phyloP scores from a whole-genome alignment of 1,140 invertebrate species.

The Scaptomyza graminum region DNA sequence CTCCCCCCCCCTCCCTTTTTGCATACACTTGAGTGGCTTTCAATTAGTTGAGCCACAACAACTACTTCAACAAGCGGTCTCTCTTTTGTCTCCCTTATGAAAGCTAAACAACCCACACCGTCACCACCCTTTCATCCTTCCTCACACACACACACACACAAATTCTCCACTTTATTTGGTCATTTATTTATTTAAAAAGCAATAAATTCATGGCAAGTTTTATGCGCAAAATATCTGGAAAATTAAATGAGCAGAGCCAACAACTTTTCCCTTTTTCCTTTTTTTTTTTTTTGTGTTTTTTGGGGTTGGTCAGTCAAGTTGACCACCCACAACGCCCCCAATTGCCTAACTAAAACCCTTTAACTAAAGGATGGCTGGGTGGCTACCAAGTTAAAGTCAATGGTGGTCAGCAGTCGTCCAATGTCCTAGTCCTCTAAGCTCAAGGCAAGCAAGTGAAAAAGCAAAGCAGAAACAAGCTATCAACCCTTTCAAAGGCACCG shows the following conservation, averaged over 20 bases:
- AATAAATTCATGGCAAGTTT: conserved; percentile 83
- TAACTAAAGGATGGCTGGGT: conserved; percentile 8
- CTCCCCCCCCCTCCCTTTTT: conserved; percentile 10
- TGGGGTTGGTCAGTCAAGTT: conserved; percentile 51
- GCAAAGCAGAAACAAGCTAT: conserved; percentile 13
- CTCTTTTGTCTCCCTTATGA: neutral
- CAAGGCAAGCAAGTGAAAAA: conserved; percentile 6
- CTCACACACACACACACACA: conserved; percentile 13
- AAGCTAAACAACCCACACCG: neutral
- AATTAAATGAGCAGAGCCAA: conserved; percentile 74
- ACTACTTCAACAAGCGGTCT: conserved; percentile 32
- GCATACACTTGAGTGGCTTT: conserved; percentile 78
- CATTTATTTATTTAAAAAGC: conserved; percentile 83
- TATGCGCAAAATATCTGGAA: conserved; percentile 79
- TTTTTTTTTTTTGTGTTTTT: no score
- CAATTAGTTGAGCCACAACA: conserved; percentile 78
- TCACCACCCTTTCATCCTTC: no score
- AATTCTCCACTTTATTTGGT: conserved; percentile 77
- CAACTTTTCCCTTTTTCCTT: conserved; percentile 8
- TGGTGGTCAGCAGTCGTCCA: conserved; percentile 54
- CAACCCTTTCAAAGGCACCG: conserved; percentile 61
- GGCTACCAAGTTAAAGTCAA: conserved; percentile 50
- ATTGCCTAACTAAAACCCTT: neutral
- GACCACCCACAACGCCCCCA: neutral
- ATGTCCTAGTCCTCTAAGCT: conserved; percentile 32